Evolutionary conservation across 2,797 vertebrate species (phyloP).

Genomic region (Sebastes taczanowskii): DNA sequence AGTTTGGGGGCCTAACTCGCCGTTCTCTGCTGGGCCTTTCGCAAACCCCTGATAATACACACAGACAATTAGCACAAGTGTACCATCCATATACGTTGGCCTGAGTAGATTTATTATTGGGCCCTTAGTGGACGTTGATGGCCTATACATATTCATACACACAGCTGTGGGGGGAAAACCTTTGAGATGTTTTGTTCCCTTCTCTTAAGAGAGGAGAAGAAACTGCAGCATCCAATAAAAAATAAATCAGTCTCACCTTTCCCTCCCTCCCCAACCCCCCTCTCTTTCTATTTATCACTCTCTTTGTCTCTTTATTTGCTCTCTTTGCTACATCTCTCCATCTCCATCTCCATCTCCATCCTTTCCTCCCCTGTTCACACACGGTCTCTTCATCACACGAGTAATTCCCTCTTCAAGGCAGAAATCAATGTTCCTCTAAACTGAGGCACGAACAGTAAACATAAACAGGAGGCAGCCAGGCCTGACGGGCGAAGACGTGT

Average conservation of each 20-base stretch:
- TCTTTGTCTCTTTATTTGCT: slow-evolving; percentile 49
- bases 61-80: slow-evolving; percentile 69
- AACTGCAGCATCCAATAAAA: slow-evolving; percentile 28
- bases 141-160: slow-evolving; percentile 72
- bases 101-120: slow-evolving; percentile 73
- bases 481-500: slow-evolving; percentile 51
- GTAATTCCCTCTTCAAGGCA: slow-evolving; percentile 92
- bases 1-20: slow-evolving; percentile 16
- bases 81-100: slow-evolving; percentile 50
- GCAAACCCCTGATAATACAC: slow-evolving; percentile 63
- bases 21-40: slow-evolving; percentile 44
- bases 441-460: slow-evolving; percentile 90
- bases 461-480: slow-evolving; percentile 68
- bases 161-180: slow-evolving; percentile 55
- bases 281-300: slow-evolving; percentile 24
- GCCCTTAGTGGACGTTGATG: slow-evolving; percentile 68
- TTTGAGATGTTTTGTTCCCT: slow-evolving; percentile 58
- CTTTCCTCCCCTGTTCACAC: slow-evolving; percentile 55
- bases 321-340: slow-evolving; percentile 37
- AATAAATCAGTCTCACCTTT: not conserved
- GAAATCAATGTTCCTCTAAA: slow-evolving; percentile 95
- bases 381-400: slow-evolving; percentile 85
- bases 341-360: slow-evolving; percentile 11
- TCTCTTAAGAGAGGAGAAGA: slow-evolving; percentile 22
- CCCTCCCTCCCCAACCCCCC: not conserved